phyloP scores from a whole-genome alignment of 2,888 invertebrate genomes.

The Cataglyphis rosenhaueri region DNA sequence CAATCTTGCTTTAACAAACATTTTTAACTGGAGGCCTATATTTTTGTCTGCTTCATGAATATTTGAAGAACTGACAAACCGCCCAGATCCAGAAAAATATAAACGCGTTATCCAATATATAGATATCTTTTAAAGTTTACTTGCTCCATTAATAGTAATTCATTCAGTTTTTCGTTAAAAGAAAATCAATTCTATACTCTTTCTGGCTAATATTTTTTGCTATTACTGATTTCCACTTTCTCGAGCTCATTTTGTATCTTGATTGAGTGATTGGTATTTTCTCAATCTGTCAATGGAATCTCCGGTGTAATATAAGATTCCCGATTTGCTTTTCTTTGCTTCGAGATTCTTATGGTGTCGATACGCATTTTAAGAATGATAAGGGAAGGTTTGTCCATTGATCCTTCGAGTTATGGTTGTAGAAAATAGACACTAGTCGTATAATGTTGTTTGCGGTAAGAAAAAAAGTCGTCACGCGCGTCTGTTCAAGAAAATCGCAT shows the following conservation, averaged over 20 bases:
- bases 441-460: slow-evolving; percentile 34
- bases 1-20: slow-evolving; percentile 14
- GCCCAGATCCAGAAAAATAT: slow-evolving; percentile 4
- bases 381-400: slow-evolving; percentile 46
- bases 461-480: slow-evolving; percentile 28
- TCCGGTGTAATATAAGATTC: slow-evolving; percentile 38
- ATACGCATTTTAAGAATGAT: slow-evolving; percentile 27
- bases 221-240: not conserved
- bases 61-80: not conserved
- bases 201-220: not conserved
- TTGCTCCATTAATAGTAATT: not conserved
- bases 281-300: slow-evolving; percentile 16
- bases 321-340: slow-evolving; percentile 51
- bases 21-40: slow-evolving; percentile 33
- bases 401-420: slow-evolving; percentile 54
- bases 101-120: not conserved
- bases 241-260: slow-evolving; percentile 26
- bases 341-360: slow-evolving; percentile 45
- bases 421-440: slow-evolving; percentile 61
- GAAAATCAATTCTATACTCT: not conserved
- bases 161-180: not conserved
- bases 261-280: slow-evolving; percentile 50
- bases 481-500: slow-evolving; percentile 11
- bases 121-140: slow-evolving; percentile 13
- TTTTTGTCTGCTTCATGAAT: slow-evolving; percentile 9